These are phyloP conservation scores for Sebastiscus albofasciatus DNA, from an alignment of 2,797 vertebrate genomes.

Conservation along the genomic window DNA sequence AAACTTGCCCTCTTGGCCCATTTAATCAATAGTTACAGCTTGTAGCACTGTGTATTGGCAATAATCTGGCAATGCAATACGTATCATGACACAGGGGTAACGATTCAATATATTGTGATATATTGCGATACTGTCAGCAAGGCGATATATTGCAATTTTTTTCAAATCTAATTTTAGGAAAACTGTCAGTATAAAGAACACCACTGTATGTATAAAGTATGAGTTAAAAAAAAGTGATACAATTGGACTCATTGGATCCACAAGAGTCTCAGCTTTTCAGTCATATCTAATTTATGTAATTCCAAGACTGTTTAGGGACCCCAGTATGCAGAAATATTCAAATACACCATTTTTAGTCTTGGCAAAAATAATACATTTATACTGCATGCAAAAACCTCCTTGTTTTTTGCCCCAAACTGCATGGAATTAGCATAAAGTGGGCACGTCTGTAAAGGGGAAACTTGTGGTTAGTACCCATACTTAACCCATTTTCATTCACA, in stretches of 20 bases:
- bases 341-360: neutral
- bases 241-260: neutral
- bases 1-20: neutral
- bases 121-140: neutral
- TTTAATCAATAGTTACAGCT: neutral
- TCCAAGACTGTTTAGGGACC: neutral
- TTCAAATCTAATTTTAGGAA: neutral
- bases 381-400: neutral
- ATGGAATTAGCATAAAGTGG: neutral
- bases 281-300: neutral
- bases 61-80: neutral
- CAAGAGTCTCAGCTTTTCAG: neutral
- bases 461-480: neutral
- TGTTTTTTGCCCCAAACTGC: neutral
- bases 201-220: neutral
- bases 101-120: neutral
- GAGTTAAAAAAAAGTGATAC: neutral
- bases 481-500: neutral
- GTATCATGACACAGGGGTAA: neutral
- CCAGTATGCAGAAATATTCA: neutral
- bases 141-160: neutral
- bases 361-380: neutral
- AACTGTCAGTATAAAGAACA: neutral
- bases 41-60: neutral
- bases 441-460: too few relatives aligned